Conservation (phyloP, 1,140 invertebrate species). For the Drosophila nasuta region DNA sequence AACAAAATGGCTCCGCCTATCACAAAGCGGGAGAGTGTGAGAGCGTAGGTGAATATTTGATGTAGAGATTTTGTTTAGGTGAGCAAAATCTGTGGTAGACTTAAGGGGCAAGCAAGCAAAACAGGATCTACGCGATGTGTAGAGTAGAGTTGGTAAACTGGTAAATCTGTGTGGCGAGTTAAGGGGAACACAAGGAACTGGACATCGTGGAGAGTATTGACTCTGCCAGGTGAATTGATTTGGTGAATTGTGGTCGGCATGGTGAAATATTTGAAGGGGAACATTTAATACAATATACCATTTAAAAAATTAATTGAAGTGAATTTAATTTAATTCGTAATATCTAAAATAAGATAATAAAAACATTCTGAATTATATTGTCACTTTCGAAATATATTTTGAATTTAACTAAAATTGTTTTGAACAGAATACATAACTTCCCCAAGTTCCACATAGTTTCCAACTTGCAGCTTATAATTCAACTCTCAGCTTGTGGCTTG, state of each 20-base stretch:
- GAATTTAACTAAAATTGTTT: background rate
- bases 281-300: background rate
- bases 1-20: conserved; percentile 48
- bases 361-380: too few relatives aligned
- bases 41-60: conserved; percentile 2
- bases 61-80: background rate
- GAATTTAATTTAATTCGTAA: too few relatives aligned
- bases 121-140: conserved; percentile 19
- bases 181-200: conserved; percentile 6
- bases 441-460: conserved; percentile 3
- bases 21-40: conserved; percentile 39
- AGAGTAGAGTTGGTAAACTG: background rate
- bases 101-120: conserved; percentile 24
- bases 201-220: conserved; percentile 9
- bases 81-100: conserved; percentile 23
- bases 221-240: background rate
- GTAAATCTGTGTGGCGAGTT: conserved; percentile 10
- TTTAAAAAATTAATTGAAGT: too few relatives aligned
- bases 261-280: background rate
- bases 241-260: background rate
- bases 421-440: background rate
- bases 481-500: background rate
- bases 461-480: background rate
- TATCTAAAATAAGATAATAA: too few relatives aligned
- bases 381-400: background rate